Evolutionary conservation across 2,113 vertebrate species (phyloP), one percentile per base, ranked within the genome.

Genomic region (Mystacornis crossleyi): DNA sequence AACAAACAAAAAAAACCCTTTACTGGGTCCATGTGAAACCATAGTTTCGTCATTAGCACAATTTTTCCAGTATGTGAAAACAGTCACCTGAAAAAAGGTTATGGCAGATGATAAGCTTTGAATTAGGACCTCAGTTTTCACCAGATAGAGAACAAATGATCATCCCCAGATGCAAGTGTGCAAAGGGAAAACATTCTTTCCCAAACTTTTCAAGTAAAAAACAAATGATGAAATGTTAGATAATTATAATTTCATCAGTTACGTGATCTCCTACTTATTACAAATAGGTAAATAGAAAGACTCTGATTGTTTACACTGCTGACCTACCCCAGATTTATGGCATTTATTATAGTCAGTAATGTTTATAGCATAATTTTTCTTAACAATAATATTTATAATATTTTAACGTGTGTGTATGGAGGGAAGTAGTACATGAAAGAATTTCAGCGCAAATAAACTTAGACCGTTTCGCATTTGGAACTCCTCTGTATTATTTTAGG

Each of bases 351-450:
- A 86, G 66, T 95, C 85, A 86, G 72, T 54, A 91, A 81, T 97
- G 97, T 98, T 98, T 97, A 98, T 70, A 96, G 92, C 86, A 95
- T 91, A 55, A 20, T 75, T 81, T 81, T 90, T 81, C 80, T 86
- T 96, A 96, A 94, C 90, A 91, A 93, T 96, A 97, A 97, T 75
- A 96, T 89, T 97, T 94, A 88, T 94, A 97, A 97, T 95, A 96
- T 86, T 96, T 91, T 96, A 92, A 66, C 71, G 36, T 83, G 91
- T 90, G 85, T 72, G 34, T 95, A 93, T 75, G 34, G 85, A 79
- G 60, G 45, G 90, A 97, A 96, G 87, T 90, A 77, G 31, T 78
- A 93, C 91, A 90, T 64, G 81, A 86, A 97, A 95, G 86, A 93
- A 96, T 95, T 96, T 95, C 77, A 86, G 62, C 18, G 57, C 65